phyloP scores from a whole-genome alignment of 2,113 vertebrate genomes.

The Seriola dumerili region DNA sequence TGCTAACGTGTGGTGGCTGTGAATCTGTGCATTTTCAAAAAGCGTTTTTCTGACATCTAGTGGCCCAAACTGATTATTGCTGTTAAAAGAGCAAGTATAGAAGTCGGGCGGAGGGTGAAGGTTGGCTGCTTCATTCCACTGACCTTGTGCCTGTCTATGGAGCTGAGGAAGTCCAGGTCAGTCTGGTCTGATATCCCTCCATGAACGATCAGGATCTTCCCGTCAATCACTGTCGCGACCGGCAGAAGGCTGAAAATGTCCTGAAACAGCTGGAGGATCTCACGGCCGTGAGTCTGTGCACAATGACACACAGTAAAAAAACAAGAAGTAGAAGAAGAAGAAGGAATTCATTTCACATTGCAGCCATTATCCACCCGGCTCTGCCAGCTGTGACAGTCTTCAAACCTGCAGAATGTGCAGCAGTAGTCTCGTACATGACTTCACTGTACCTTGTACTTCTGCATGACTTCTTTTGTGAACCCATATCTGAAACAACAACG shows the following conservation, averaged over 20 bases:
- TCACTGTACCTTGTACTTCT: conserved; percentile 93
- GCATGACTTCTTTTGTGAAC: conserved; percentile 94
- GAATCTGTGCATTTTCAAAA: no score
- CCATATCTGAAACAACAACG: conserved; percentile 90
- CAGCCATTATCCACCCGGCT: not conserved
- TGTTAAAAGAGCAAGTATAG: not conserved
- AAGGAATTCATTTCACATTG: not conserved
- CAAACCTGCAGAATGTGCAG: not conserved
- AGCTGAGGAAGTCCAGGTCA: conserved; percentile 89
- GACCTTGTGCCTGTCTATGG: conserved; percentile 91
- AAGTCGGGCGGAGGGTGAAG: not conserved
- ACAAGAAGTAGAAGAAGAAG: no score
- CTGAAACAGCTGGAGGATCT: conserved; percentile 90
- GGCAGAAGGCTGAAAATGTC: conserved; percentile 95
- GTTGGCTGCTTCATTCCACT: conserved; percentile 38
- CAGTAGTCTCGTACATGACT: not conserved
- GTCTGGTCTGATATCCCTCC: conserved; percentile 96
- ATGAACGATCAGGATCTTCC: conserved; percentile 93
- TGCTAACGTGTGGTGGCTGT: no score
- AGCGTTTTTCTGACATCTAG: conserved; percentile 11
- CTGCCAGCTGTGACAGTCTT: not conserved
- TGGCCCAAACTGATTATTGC: not conserved
- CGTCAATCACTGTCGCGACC: conserved; percentile 92
- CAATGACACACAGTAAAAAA: not conserved
- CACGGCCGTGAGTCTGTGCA: conserved; percentile 86